phyloP scores from a whole-genome alignment of 2,888 invertebrate species.

The Aspidapion aeneum region DNA sequence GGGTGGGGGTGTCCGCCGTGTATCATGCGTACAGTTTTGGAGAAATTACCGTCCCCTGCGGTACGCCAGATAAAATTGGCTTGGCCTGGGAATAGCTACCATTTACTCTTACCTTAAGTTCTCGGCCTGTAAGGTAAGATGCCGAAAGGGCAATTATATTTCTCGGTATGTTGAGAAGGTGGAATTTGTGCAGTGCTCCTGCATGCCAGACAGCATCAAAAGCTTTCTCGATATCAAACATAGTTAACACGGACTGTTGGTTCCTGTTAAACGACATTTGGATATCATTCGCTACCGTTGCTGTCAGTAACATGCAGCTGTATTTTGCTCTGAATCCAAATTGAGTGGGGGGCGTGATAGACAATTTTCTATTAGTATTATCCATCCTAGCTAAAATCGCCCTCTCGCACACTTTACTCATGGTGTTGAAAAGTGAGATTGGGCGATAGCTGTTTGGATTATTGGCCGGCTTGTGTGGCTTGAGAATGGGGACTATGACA shows the following conservation, averaged over 20 bases:
- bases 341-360: neutral
- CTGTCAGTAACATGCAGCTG: neutral
- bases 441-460: constrained; percentile 4
- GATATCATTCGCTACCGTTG: neutral
- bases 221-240: constrained; percentile 8
- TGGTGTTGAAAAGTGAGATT: constrained; percentile 4
- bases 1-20: constrained; percentile 11
- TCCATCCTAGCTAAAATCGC: constrained; percentile 1
- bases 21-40: constrained; percentile 9
- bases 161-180: neutral
- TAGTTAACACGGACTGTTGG: neutral
- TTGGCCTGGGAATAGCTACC: neutral
- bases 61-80: constrained; percentile 4
- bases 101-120: constrained; percentile 3
- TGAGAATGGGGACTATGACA: neutral
- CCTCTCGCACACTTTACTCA: constrained; percentile 1
- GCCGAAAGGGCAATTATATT: neutral
- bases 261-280: neutral
- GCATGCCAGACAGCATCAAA: constrained; percentile 8
- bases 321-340: constrained; percentile 2
- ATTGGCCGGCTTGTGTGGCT: neutral
- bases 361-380: neutral
- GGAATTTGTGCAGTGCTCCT: constrained; percentile 6
- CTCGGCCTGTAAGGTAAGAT: constrained; percentile 4
- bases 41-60: constrained; percentile 14